Evolutionary conservation across 2,888 invertebrate genomes (phyloP).

Genomic region (Ditula angustiorana): DNA sequence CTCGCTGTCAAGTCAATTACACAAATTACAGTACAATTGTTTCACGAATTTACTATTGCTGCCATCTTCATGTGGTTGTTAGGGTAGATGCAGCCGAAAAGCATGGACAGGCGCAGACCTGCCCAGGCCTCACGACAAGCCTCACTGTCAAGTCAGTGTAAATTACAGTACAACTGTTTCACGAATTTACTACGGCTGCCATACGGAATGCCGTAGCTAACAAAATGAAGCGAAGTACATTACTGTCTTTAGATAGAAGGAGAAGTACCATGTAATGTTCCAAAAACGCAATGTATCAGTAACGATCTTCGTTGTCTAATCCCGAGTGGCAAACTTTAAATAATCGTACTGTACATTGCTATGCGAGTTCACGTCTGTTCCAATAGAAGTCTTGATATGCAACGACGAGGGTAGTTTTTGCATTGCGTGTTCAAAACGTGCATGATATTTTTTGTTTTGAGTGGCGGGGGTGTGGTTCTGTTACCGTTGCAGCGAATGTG

Average conservation of each 20-base stretch:
- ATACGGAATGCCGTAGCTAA: too few species aligned
- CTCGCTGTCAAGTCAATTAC: slow-evolving; percentile 84
- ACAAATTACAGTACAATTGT: not conserved
- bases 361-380: not conserved
- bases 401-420: not conserved
- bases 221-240: too few species aligned
- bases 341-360: too few species aligned
- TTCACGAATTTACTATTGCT: too few species aligned
- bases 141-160: slow-evolving; percentile 84
- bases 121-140: slow-evolving; percentile 95
- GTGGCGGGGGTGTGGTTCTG: not conserved
- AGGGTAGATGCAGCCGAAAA: slow-evolving; percentile 97
- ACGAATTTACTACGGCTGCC: too few species aligned
- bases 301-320: too few species aligned
- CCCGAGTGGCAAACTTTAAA: too few species aligned
- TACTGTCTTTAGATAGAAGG: too few species aligned
- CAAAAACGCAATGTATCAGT: too few species aligned
- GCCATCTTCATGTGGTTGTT: slow-evolving; percentile 95
- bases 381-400: not conserved
- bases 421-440: too few species aligned
- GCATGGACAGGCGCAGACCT: slow-evolving; percentile 93
- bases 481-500: not conserved
- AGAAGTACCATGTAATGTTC: too few species aligned
- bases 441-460: not conserved
- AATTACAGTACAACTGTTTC: not conserved